Evolutionary conservation across 2,113 vertebrate species (phyloP), one percentile per base, ranked within the genome.

Genomic region (Podarcis raffonei): DNA sequence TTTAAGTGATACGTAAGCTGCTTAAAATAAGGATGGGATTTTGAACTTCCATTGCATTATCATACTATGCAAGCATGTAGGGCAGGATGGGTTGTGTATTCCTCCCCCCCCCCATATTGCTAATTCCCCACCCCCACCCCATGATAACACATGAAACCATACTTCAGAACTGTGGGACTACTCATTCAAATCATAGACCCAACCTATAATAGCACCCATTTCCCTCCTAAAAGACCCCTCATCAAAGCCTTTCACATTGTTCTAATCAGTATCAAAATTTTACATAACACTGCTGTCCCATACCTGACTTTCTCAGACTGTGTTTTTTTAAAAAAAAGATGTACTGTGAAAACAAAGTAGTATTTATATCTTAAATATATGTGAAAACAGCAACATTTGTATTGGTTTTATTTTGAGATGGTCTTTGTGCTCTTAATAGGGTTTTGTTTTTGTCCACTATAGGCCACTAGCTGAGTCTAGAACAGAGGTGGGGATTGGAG

Each of bases 321-420:
- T 96, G 89, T 94, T 91, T 88, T 53, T 76, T 76, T 35, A 12
- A 92, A 89, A 93, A 91, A 91, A 97, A 93, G 93, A 95, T 96
- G 96, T 97, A 96, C 95, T 95, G 95, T 97, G 96, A 94, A 97
- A 96, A 95, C 83, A 95, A 96, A 96, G 94, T 94, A 96, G 94
- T 97, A 97, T 97, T 97, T 96, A 97, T 97, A 97, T 96, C 96
- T 95, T 94, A 97, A 97, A 97, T 97, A 97, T 97, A 97, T 95
- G 94, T 94, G 94, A 96, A 95, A 95, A 93, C 91, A 91, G 94
- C 95, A 90, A 92, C 94, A 89, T 71, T 90, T 95, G 96, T 96
- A 95, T 94, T 92, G 76, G 87, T 95, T 96, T 97, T 96, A 92
- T 97, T 97, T 95, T 95, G 93, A 93, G 89, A 91, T 88, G 92